Evolutionary conservation across 1,140 invertebrate genomes (phyloP).

Genomic region (Bactericera cockerelli): DNA sequence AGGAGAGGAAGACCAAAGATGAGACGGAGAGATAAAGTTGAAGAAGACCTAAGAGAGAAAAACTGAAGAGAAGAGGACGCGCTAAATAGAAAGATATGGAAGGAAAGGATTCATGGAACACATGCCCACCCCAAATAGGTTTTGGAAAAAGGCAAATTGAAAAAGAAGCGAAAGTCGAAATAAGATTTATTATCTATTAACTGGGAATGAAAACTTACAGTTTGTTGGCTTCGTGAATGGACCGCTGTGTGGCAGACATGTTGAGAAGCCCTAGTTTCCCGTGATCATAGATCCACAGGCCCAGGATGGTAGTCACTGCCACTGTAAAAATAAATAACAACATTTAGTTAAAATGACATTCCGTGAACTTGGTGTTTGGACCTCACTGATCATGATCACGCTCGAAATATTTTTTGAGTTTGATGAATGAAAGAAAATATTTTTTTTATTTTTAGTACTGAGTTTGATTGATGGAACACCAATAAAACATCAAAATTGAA

Average conservation of each 20-base stretch:
- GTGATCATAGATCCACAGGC: constrained; percentile 58
- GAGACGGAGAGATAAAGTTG: too few species aligned
- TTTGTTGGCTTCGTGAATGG: constrained; percentile 31
- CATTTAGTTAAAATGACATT: background rate
- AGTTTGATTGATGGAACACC: constrained; percentile 9
- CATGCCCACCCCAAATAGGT: too few species aligned
- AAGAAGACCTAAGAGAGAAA: too few species aligned
- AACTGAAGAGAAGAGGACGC: too few species aligned
- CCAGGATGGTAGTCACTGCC: constrained; percentile 40
- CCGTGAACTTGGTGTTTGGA: background rate
- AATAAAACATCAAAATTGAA: background rate
- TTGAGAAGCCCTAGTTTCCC: constrained; percentile 54
- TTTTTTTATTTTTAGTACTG: background rate
- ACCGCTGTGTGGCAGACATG: constrained; percentile 49
- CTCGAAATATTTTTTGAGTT: background rate
- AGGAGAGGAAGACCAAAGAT: too few species aligned
- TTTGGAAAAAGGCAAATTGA: too few species aligned
- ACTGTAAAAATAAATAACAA: constrained; percentile 3
- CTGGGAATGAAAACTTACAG: constrained; percentile 27
- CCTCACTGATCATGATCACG: background rate
- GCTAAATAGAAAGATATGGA: too few species aligned
- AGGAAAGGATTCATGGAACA: too few species aligned
- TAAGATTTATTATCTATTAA: too few species aligned
- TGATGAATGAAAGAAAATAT: background rate
- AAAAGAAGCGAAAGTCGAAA: too few species aligned